phyloP scores from a whole-genome alignment of 2,113 vertebrate species.

The Silurus asotus region DNA sequence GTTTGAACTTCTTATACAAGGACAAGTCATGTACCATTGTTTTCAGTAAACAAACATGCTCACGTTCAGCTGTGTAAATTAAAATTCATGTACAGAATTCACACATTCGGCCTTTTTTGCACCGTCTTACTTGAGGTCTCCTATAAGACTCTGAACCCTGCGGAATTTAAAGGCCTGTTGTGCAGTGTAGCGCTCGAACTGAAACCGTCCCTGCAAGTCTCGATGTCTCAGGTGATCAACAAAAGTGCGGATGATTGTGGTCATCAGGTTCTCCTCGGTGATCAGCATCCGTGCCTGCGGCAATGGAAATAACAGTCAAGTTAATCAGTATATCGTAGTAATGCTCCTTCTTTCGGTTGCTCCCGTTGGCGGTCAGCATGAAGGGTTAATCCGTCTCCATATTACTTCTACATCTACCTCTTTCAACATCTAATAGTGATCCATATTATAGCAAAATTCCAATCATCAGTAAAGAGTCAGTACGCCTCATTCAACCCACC shows the following conservation, averaged over 20 bases:
- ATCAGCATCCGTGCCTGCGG: constrained; percentile 95
- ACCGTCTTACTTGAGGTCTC: constrained; percentile 91
- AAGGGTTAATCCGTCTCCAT: too few species aligned
- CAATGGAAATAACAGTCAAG: not conserved
- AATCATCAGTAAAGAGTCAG: not conserved
- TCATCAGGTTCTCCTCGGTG: constrained; percentile 92
- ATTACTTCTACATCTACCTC: too few species aligned
- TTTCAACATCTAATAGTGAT: too few species aligned
- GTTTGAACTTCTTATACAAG: not conserved
- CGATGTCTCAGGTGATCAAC: constrained; percentile 91
- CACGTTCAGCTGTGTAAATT: not conserved
- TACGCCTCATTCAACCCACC: not conserved
- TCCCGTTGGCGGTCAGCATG: too few species aligned
- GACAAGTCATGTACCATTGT: not conserved
- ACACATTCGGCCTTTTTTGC: not conserved
- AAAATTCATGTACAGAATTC: not conserved
- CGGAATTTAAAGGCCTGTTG: constrained; percentile 95
- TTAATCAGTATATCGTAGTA: not conserved
- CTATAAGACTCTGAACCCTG: constrained; percentile 93
- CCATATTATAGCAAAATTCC: not conserved
- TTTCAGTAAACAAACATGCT: not conserved
- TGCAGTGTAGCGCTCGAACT: constrained; percentile 94
- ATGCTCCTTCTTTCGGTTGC: too few species aligned
- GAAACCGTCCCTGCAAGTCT: constrained; percentile 92
- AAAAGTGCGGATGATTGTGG: constrained; percentile 92